These are phyloP conservation scores for Lepidurus arcticus DNA, from an alignment of 1,140 invertebrate genomes.

Conservation along the genomic window DNA sequence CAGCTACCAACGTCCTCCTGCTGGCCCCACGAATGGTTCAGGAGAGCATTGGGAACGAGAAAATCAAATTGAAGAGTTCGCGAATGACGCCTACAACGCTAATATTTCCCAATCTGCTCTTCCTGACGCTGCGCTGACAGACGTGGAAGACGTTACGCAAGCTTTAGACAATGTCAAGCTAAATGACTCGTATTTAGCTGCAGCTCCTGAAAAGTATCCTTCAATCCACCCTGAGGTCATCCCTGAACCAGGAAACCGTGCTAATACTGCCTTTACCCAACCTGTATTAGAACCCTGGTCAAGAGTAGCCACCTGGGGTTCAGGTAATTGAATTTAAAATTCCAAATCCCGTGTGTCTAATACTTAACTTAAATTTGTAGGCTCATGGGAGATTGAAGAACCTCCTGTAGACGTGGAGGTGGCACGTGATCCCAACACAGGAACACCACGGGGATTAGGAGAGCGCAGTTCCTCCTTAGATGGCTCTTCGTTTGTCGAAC, in stretches of 20 bases:
- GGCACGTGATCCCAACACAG: background rate
- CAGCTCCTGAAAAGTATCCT: background rate
- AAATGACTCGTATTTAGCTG: background rate
- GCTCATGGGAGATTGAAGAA: background rate
- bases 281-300: constrained; percentile 7
- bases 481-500: constrained; percentile 27
- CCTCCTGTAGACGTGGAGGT: background rate
- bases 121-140: background rate
- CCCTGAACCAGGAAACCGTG: background rate
- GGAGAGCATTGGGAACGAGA: background rate
- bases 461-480: constrained; percentile 29
- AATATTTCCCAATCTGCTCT: background rate
- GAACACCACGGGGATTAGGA: constrained; percentile 15
- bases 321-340: background rate
- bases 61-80: background rate
- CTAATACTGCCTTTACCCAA: background rate
- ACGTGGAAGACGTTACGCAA: background rate
- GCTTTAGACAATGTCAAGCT: background rate
- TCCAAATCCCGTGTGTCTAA: background rate
- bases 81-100: background rate
- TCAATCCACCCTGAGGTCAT: background rate
- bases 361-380: background rate
- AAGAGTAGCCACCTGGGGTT: constrained; percentile 27
- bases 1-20: background rate
- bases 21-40: background rate